Evolutionary conservation across 2,797 vertebrate species (phyloP).

Genomic region (Eleutherodactylus coqui): DNA sequence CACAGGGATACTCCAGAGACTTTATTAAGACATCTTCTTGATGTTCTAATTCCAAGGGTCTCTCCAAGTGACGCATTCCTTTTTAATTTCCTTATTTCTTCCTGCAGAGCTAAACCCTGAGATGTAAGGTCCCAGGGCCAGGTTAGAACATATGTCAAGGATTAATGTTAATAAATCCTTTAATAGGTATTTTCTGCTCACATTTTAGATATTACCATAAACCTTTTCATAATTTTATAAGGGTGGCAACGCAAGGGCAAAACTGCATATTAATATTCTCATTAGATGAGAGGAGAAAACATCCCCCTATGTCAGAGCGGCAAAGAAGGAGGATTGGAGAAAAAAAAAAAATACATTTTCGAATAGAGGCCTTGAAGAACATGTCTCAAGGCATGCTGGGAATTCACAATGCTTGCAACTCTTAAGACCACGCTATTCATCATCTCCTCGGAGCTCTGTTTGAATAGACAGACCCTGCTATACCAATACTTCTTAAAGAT

Average conservation of each 20-base stretch:
- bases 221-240: conserved; percentile 24
- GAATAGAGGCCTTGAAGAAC: neutral
- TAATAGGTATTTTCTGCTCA: conserved; percentile 19
- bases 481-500: neutral
- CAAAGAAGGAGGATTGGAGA: neutral
- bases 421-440: neutral
- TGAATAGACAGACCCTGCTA: neutral
- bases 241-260: conserved; percentile 32
- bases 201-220: conserved; percentile 32
- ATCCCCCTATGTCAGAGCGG: neutral
- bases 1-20: neutral
- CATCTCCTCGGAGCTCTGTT: neutral
- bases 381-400: conserved; percentile 19
- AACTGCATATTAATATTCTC: conserved; percentile 47
- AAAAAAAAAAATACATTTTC: neutral
- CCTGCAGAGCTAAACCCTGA: neutral
- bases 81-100: neutral
- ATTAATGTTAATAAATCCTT: conserved; percentile 41
- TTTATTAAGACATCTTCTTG: neutral
- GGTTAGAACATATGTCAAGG: neutral
- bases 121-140: neutral
- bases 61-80: neutral
- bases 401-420: neutral
- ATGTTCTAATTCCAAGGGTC: neutral
- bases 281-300: conserved; percentile 2